phyloP scores from a whole-genome alignment of 2,888 invertebrate genomes.

The Xylota sylvarum region DNA sequence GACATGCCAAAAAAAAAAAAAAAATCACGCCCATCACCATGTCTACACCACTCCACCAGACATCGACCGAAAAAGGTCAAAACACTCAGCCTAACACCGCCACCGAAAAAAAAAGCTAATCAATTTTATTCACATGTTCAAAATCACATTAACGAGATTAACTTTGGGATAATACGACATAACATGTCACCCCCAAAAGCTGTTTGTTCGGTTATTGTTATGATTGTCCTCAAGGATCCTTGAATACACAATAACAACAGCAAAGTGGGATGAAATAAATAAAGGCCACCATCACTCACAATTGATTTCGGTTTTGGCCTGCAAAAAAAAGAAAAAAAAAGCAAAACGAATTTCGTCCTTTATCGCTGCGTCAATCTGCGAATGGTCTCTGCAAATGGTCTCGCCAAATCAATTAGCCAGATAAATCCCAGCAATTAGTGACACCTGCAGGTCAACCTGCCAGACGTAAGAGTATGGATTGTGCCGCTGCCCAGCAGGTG shows the following conservation, averaged over 20 bases:
- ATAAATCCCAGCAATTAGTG: constrained; percentile 49
- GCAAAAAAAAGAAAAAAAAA: background rate
- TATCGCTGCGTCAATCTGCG: constrained; percentile 32
- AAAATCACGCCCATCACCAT: constrained; percentile 2
- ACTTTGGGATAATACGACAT: constrained; percentile 22
- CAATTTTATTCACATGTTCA: constrained; percentile 51
- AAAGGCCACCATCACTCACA: background rate
- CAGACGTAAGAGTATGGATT: background rate
- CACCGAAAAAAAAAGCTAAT: constrained; percentile 5
- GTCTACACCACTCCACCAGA: background rate
- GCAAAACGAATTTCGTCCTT: background rate
- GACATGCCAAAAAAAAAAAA: background rate
- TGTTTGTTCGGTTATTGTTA: constrained; percentile 29
- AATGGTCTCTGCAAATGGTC: background rate
- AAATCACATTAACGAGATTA: constrained; percentile 58
- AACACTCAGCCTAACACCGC: background rate
- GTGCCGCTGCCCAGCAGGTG: background rate
- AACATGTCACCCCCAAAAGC: constrained; percentile 25
- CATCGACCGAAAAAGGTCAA: constrained; percentile 6
- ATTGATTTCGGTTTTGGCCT: constrained; percentile 9
- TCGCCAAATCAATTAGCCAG: constrained; percentile 31
- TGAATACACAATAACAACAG: constrained; percentile 18
- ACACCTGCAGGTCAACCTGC: constrained; percentile 16
- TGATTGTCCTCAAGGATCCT: constrained; percentile 27
- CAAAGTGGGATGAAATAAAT: background rate